These are phyloP conservation scores for Scomber colias DNA, from an alignment of 2,113 vertebrate genomes.

Conservation along the genomic window DNA sequence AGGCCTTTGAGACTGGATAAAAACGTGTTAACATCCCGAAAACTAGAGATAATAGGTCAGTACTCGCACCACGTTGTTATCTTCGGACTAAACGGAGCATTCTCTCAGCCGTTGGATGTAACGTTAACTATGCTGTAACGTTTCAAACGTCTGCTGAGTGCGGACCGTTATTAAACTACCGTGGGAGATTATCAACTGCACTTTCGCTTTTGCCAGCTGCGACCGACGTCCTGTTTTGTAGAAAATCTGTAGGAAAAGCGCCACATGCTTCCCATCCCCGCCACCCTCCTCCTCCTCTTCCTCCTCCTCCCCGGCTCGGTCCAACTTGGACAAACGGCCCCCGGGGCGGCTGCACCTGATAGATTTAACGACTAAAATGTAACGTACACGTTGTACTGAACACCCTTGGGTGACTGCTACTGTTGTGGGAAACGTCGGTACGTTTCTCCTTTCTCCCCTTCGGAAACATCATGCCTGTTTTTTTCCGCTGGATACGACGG, in stretches of 20 bases:
- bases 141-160: no score
- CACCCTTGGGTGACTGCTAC: background rate
- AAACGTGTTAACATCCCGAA: no score
- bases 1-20: no score
- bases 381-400: background rate
- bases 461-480: conserved; percentile 45
- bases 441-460: conserved; percentile 21
- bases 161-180: background rate
- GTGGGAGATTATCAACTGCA: background rate
- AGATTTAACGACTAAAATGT: background rate
- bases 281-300: background rate
- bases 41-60: no score
- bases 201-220: conserved; percentile 1
- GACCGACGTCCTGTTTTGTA: conserved; percentile 23
- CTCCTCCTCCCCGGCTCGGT: background rate
- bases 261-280: conserved; percentile 53
- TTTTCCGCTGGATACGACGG: conserved; percentile 45
- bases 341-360: conserved; percentile 18
- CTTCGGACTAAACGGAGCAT: no score
- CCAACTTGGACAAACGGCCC: conserved; percentile 9
- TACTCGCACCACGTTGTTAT: no score
- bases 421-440: background rate
- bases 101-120: no score
- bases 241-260: conserved; percentile 37
- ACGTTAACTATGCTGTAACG: no score